Base-by-base conservation (phyloP, 2,888 invertebrate species). In the Tetramorium bicarinatum region DNA sequence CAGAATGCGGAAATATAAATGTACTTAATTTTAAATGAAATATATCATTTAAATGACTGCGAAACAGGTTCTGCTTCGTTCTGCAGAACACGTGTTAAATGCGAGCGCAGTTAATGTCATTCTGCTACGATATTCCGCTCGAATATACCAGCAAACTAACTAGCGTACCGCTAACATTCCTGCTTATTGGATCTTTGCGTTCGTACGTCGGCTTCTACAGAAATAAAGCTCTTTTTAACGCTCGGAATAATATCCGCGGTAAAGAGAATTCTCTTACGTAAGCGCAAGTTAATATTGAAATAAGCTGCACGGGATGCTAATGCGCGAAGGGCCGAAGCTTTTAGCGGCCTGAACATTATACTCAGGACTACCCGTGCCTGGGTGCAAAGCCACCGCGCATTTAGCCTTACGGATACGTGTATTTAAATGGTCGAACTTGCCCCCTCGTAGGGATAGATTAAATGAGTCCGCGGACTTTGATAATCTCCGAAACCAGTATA, bases 401-500 rank as follows among this genome's bases (percentile, higher is more conserved):
- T 90, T 87, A 84, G 86, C 81, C 74, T 71, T 82, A 82, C 82
- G 62, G 52, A 75, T 85, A 87, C 81, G 84, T 85, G 88, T 89
- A 91, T 90, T 90, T 89, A 89, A 91, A 91, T 90, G 86, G 81
- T 84, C 81, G 86, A 86, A 89, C 85, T 85, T 86, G 82, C 86
- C 90, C 38, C 47, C 15, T 83, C 82, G 87, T 83, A 88, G 91
- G 91, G 85, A 88, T 91, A 88, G 91, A 90, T 90, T 90, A 89
- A 90, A 90, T 91, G 90, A 89, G 87, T 89, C 86, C 86, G 85
- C 72, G 82, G 88, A 90, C 90, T 90, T 90, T 90, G 90, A 90
- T 90, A 90, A 90, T 90, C 91, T 86, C 91, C 85, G 87, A 91
- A 90, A 90, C 90, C 89, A 89, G 90, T 91, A 90, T 90, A 89